Conservation (phyloP, 2,888 invertebrate genomes). For the Rhorus exstirpatorius region DNA sequence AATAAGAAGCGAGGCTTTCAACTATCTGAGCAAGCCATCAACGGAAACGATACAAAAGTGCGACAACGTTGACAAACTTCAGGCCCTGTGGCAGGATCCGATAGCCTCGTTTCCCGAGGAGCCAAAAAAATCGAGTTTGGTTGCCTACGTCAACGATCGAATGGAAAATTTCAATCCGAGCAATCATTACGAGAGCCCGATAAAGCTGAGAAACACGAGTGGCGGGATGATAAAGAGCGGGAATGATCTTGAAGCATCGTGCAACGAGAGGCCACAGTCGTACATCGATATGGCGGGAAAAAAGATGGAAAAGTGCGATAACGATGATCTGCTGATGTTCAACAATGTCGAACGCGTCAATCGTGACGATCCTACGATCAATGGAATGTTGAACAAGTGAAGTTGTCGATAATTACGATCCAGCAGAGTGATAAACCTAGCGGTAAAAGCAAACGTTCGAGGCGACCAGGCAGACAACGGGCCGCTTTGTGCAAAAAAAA, state of each 20-base stretch:
- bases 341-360: conserved; percentile 73
- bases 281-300: conserved; percentile 84
- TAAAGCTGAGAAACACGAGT: conserved; percentile 80
- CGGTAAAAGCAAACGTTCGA: too few relatives aligned
- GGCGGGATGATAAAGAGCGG: conserved; percentile 80
- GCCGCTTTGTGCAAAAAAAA: too few relatives aligned
- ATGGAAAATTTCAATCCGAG: conserved; percentile 71
- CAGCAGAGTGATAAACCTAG: too few relatives aligned
- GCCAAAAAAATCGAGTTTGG: conserved; percentile 63
- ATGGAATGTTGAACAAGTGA: conserved; percentile 47
- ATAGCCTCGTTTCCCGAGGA: conserved; percentile 76
- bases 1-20: conserved; percentile 80
- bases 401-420: too few relatives aligned
- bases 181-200: conserved; percentile 83
- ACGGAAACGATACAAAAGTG: conserved; percentile 81
- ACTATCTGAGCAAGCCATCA: conserved; percentile 81
- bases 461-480: too few relatives aligned
- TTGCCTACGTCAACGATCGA: conserved; percentile 81
- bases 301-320: conserved; percentile 70
- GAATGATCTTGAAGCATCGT: conserved; percentile 79
- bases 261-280: conserved; percentile 79
- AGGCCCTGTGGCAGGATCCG: conserved; percentile 81
- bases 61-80: conserved; percentile 83
- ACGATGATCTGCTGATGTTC: conserved; percentile 78
- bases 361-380: conserved; percentile 50